Evolutionary conservation across 1,140 invertebrate genomes (phyloP).

Genomic region (Bombus fervidus): DNA sequence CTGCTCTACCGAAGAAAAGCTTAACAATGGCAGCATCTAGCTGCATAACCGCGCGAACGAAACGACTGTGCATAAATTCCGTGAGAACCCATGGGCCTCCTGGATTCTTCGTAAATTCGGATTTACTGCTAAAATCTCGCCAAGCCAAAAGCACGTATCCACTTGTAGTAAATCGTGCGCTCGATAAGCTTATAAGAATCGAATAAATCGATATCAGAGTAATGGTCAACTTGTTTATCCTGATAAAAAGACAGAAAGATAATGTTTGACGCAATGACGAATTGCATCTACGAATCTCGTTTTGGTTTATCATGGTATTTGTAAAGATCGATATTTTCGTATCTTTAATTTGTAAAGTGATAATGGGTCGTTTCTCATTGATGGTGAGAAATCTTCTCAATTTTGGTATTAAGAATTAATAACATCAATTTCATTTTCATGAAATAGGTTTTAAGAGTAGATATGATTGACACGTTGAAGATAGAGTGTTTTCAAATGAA

Average conservation of each 20-base stretch:
- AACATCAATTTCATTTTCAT: too few relatives aligned
- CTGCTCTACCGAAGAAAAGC: slow-evolving; percentile 22
- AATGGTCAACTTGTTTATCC: slow-evolving; percentile 13
- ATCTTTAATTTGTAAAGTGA: background rate
- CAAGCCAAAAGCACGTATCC: slow-evolving; percentile 56
- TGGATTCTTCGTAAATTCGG: slow-evolving; percentile 68
- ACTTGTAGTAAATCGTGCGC: slow-evolving; percentile 41
- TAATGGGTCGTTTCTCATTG: background rate
- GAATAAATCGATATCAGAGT: background rate
- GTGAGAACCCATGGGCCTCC: slow-evolving; percentile 46
- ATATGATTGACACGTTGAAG: background rate
- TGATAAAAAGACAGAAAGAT: too few relatives aligned
- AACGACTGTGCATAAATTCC: slow-evolving; percentile 69
- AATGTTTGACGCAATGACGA: background rate
- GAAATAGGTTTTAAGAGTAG: background rate
- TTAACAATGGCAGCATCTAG: slow-evolving; percentile 12
- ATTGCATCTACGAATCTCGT: too few relatives aligned
- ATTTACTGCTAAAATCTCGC: slow-evolving; percentile 70
- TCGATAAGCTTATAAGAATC: slow-evolving; percentile 30
- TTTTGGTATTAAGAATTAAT: too few relatives aligned
- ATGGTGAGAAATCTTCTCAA: background rate
- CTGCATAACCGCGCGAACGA: slow-evolving; percentile 52
- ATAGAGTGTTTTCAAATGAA: background rate
- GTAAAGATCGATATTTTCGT: too few relatives aligned
- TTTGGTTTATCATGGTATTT: too few relatives aligned